Evolutionary conservation across 1,140 invertebrate species (phyloP), one percentile per base, ranked within the genome.

Genomic region (Drosophila jambulina): DNA sequence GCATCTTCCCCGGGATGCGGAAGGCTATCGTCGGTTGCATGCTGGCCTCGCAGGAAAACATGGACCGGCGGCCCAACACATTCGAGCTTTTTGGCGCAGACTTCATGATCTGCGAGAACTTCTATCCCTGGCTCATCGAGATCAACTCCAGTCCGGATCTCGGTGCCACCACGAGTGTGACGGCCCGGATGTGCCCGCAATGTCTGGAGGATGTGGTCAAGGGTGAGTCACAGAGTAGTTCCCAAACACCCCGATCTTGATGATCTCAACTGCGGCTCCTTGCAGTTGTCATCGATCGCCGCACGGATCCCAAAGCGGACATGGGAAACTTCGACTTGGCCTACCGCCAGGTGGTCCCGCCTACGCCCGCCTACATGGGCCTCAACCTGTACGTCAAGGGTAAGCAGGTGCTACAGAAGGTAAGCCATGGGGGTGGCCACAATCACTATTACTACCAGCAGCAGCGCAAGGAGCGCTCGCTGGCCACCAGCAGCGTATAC

Each of bases 51-150:
- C 97, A 98, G 82, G 96, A 97, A 46, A 94, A 95, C 2, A 97
- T 98, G 95, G 97, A 98, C 84, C 94, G 96, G 25, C 94, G 97
- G 51, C 96, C 96, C 80, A 98, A 98, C 79, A 97, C 96, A 63
- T 99, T 98, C 93, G 98, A 99, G 93, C 93, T 99, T 6, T 99
- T 98, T 81, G 98, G 98, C 43, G 98, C 98, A 3, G 98, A 99
- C 93, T 99, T 98, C 91, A 98, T 99, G 96, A 92, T 96, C 36
- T 96, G 96, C 60, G 97, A 98, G 68, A 97, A 98, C 92, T 97
- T 97, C 78, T 96, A 95, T 54, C 97, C 97, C 0, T 98, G 97
- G 97, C 93, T 99, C 0, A 97, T 99, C 74, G 98, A 99, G 93
- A 99, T 99, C 69, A 99, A 99, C 92, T 98, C 97, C 9, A 97